Base-by-base conservation (phyloP, 2,888 invertebrate genomes). In the Andricus quercusramuli region DNA sequence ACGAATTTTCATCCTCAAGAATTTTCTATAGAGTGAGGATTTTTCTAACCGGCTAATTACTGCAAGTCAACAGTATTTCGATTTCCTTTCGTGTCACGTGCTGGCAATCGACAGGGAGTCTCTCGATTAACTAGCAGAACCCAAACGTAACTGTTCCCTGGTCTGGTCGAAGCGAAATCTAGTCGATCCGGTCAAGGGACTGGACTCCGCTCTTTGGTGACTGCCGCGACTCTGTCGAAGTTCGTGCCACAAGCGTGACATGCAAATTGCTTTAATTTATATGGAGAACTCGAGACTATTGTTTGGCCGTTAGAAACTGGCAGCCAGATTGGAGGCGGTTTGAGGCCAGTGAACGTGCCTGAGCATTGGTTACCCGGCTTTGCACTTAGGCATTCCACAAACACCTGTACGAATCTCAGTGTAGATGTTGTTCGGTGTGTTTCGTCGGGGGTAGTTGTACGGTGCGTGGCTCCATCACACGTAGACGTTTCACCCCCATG, bases 211-310 rank as follows among this genome's bases (percentile, higher is more conserved):
- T 25, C 51, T n/a, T 56, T 77, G 77, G 77, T 32, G 25, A n/a
- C 9, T 56, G 56, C n/a, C 56, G 56, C 56, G n/a, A 56, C n/a
- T n/a, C 68, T 65, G 77, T 76, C 70, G 80, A 81, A 82, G 78
- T 78, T 81, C 44, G 68, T 79, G 51, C 66, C 77, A 70, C 47
- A 62, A 32, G 78, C 80, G 78, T 82, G 84, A 81, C 86, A 88
- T 87, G 90, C 87, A 90, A 90, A 90, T 90, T 87, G 87, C 87
- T 89, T 87, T 86, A 90, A 90, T 90, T 89, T 90, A 87, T 90
- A 88, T 86, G 83, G 86, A 82, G 74, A 83, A 83, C 86, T 84
- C 84, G 81, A 86, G 85, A 86, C 86, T 83, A 88, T 88, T 90
- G 90, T 88, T 89, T 86, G 86, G 88, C 85, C 80, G 85, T 86